Evolutionary conservation across 1,140 invertebrate species (phyloP), one percentile per base, ranked within the genome.

Genomic region (Homarus americanus): DNA sequence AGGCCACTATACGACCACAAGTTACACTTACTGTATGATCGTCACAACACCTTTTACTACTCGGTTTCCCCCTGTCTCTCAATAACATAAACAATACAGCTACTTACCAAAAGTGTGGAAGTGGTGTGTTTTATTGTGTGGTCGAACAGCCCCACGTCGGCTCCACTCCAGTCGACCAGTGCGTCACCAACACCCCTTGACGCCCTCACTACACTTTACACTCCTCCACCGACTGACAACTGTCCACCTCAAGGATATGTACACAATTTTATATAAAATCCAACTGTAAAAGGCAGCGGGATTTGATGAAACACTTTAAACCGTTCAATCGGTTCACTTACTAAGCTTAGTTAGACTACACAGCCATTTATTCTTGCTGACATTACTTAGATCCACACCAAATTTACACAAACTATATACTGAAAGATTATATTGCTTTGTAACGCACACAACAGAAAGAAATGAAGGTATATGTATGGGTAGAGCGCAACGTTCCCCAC

Each of bases 361-460:
- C 44, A 5, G 44, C 44, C 20, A 58, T 24, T 58, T 58, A 58
- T 15, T 58, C 9, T 24, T 9, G 9, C 53, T 76, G 34, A 76
- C 75, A 76, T n/a, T 41, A 7, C 36, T n/a, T 40, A 24, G 12
- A 76, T 40, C 75, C 75, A 40, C 75, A 76, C 32, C 20, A 38
- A 40, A 20, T 41, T 76, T 76, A 40, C 75, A 40, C 41, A 38
- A 40, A 40, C 41, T 38, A 78, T 38, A 40, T 78, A 40, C 76
- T 40, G 20, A 49, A 49, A 79, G 15, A 49, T 49, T 44, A 49
- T 44, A 28, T 38, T 24, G 17, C n/a, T 5, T 34, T n/a, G 72
- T 4, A 75, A 80, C 41, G 12, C 78, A 80, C 78, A 80, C 78
- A 49, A 40, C n/a, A 58, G 28, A 82, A 82, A 82, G 53, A 82